phyloP scores from a whole-genome alignment of 2,797 vertebrate genomes.

The Pangasius sanitwongsei region DNA sequence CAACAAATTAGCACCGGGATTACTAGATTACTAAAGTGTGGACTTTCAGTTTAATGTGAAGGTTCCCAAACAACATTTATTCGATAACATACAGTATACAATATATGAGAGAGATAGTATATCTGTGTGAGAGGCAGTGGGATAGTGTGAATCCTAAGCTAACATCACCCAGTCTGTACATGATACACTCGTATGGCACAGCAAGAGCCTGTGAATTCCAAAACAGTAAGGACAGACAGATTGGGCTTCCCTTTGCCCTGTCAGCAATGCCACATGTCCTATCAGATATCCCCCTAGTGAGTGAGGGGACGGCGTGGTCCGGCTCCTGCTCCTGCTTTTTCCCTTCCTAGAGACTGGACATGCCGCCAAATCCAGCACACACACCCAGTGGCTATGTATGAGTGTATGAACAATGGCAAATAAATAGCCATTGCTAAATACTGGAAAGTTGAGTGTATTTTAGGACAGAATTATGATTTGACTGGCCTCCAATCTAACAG shows the following conservation, averaged over 20 bases:
- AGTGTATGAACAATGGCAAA: constrained; percentile 16
- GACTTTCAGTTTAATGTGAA: neutral
- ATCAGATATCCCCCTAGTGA: constrained; percentile 32
- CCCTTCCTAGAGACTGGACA: neutral
- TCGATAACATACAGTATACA: neutral
- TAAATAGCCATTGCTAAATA: neutral
- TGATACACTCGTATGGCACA: constrained; percentile 10
- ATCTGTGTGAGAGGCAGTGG: neutral
- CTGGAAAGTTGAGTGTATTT: neutral
- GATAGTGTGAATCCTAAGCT: constrained; percentile 10
- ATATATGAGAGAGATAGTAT: neutral
- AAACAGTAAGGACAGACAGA: constrained; percentile 23
- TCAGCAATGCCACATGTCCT: constrained; percentile 24
- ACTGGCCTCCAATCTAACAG: neutral
- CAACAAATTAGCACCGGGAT: neutral
- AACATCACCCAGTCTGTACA: constrained; percentile 18
- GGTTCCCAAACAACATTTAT: neutral
- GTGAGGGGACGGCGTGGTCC: neutral
- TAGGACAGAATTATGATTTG: neutral
- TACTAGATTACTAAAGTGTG: neutral
- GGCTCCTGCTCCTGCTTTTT: neutral
- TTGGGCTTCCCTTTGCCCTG: constrained; percentile 35
- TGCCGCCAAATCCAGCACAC: neutral
- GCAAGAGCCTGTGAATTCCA: constrained; percentile 30
- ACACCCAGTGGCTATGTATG: neutral